Evolutionary conservation across 1,140 invertebrate species (phyloP).

Genomic region (Nephila pilipes): DNA sequence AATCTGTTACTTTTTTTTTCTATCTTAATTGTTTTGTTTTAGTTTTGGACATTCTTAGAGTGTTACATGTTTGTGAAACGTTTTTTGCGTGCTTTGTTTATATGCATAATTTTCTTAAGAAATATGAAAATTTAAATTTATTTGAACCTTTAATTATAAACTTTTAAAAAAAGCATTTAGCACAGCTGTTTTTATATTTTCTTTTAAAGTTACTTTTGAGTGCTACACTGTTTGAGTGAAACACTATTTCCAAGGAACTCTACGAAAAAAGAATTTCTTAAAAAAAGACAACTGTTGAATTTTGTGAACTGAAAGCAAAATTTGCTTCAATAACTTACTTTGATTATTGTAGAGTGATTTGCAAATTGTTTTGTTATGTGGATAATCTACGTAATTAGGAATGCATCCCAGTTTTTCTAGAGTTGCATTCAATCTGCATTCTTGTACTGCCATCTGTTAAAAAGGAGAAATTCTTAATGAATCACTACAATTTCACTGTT

Average conservation of each 20-base stretch:
- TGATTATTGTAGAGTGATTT: neutral
- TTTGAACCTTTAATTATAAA: no score
- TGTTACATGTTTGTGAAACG: no score
- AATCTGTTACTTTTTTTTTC: no score
- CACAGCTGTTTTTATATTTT: neutral
- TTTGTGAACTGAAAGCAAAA: neutral
- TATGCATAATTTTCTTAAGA: no score
- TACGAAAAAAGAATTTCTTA: neutral
- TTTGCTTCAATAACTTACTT: neutral
- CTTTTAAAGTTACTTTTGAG: neutral
- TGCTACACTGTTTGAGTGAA: neutral
- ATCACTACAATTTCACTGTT: no score
- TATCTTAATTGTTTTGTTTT: no score
- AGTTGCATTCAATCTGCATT: constrained; percentile 56
- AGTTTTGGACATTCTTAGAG: no score
- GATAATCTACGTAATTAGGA: constrained; percentile 49
- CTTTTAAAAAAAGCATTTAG: no score
- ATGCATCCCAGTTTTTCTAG: constrained; percentile 28
- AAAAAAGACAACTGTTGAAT: neutral
- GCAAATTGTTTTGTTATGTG: constrained; percentile 57
- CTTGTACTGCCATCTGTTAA: constrained; percentile 67
- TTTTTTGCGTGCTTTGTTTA: no score
- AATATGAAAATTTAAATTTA: no score
- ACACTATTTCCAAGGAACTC: neutral
- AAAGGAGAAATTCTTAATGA: no score